Percentiles rank a stretch among this genome's conserved stretches.
These are phyloP conservation scores for Thymelicus lineola DNA, from an alignment of 2,888 invertebrate genomes.

Conservation along the genomic window DNA sequence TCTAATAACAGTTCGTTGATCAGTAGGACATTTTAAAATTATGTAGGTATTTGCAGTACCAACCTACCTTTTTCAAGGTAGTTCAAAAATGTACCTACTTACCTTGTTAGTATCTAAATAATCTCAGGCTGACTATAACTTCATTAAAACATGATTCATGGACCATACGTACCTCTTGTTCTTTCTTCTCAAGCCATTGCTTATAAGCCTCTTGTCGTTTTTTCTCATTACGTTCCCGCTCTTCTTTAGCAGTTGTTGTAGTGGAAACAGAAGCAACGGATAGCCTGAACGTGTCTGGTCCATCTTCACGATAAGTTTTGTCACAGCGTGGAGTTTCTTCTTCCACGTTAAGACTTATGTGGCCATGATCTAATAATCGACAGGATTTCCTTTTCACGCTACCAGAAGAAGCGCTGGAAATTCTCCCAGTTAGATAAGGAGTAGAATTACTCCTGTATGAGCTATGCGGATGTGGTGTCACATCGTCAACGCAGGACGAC, in stretches of 20 bases:
- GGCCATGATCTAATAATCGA: conserved; percentile 53
- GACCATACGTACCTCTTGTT: conserved; percentile 65
- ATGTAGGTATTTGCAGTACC: too few species aligned
- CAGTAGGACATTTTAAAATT: too few species aligned
- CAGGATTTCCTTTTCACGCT: conserved; percentile 75
- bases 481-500: conserved; percentile 61
- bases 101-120: too few species aligned
- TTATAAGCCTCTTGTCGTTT: conserved; percentile 73
- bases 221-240: conserved; percentile 71
- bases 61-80: too few species aligned
- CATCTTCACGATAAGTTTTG: conserved; percentile 71
- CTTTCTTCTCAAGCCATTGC: conserved; percentile 75
- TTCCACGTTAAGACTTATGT: conserved; percentile 34
- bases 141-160: too few species aligned
- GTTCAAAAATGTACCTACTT: too few species aligned
- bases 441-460: conserved; percentile 76
- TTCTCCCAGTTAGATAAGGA: conserved; percentile 70
- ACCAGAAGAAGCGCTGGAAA: conserved; percentile 64
- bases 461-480: conserved; percentile 78
- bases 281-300: conserved; percentile 73
- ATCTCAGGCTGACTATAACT: too few species aligned
- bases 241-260: conserved; percentile 75
- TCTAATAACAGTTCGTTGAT: conserved; percentile 49
- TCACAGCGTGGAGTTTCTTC: conserved; percentile 66
- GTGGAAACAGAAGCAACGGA: conserved; percentile 77